Percentiles rank a stretch among this genome's conserved stretches.
phyloP scores from a whole-genome alignment of 2,888 invertebrate genomes.

The Bellardia bayeri region DNA sequence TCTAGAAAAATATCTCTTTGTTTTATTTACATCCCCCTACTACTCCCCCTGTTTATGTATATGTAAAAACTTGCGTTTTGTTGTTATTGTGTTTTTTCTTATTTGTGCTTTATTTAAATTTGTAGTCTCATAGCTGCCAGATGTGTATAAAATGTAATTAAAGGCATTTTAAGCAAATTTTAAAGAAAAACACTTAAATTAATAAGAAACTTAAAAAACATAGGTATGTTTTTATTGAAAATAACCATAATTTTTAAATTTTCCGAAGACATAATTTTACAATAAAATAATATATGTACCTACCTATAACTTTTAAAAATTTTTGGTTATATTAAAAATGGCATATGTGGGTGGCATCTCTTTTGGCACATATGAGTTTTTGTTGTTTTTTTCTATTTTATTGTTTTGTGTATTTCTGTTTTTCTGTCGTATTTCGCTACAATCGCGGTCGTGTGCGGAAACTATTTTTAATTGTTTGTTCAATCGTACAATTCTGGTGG shows the following conservation, averaged over 20 bases:
- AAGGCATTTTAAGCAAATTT: too few species aligned
- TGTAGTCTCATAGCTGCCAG: too few species aligned
- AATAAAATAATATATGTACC: too few species aligned
- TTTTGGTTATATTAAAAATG: too few species aligned
- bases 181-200: too few species aligned
- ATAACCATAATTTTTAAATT: too few species aligned
- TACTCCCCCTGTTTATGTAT: neutral
- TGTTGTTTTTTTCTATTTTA: conserved; percentile 3
- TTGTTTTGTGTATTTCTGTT: conserved; percentile 10
- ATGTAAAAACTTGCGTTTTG: neutral
- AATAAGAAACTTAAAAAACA: too few species aligned
- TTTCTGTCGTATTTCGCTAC: conserved; percentile 10
- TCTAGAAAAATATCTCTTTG: conserved; percentile 1
- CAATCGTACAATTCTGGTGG: neutral
- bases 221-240: too few species aligned
- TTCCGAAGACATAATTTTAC: too few species aligned
- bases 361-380: neutral
- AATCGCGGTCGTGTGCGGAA: conserved; percentile 58
- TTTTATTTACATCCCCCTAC: neutral
- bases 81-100: neutral
- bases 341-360: too few species aligned
- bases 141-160: too few species aligned
- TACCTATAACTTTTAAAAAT: too few species aligned
- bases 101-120: neutral
- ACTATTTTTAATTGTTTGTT: conserved; percentile 37